These are phyloP conservation scores for Zootoca vivipara DNA, from an alignment of 2,113 vertebrate species.

Conservation along the genomic window DNA sequence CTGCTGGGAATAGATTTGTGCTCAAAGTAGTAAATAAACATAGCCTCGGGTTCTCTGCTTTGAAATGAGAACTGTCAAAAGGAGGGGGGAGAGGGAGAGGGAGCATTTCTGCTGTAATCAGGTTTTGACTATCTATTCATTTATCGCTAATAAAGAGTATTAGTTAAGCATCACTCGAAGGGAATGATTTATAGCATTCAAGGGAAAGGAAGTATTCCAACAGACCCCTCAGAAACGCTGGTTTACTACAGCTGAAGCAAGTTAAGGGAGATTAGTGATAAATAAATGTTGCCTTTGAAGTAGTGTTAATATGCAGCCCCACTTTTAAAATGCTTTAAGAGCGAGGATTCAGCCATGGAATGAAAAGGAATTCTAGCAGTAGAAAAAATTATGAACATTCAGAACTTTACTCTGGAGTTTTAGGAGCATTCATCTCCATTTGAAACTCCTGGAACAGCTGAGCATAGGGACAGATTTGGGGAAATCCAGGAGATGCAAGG, in stretches of 20 bases:
- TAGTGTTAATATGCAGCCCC: conserved; percentile 43
- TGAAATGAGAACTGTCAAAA: conserved; percentile 41
- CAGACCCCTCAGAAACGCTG: conserved; percentile 33
- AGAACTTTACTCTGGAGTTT: neutral
- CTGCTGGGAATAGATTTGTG: conserved; percentile 62
- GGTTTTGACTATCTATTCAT: conserved; percentile 37
- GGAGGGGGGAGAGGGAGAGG: neutral
- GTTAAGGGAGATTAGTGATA: conserved; percentile 32
- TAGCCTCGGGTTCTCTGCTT: conserved; percentile 40
- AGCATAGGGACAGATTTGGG: neutral
- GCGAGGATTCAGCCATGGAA: conserved; percentile 44
- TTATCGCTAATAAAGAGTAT: conserved; percentile 48
- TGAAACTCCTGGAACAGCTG: too few relatives aligned
- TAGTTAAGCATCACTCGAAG: conserved; percentile 42
- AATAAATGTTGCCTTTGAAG: conserved; percentile 52
- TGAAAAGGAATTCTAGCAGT: conserved; percentile 56
- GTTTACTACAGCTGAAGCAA: conserved; percentile 27
- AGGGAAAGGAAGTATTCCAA: conserved; percentile 8
- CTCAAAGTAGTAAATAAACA: conserved; percentile 61
- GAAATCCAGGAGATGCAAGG: neutral
- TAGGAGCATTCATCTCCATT: neutral
- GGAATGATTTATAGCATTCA: conserved; percentile 31
- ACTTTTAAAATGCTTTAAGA: conserved; percentile 65
- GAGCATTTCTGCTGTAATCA: conserved; percentile 17
- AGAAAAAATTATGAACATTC: neutral